phyloP scores from a whole-genome alignment of 2,888 invertebrate genomes.

The Pyralis farinalis region DNA sequence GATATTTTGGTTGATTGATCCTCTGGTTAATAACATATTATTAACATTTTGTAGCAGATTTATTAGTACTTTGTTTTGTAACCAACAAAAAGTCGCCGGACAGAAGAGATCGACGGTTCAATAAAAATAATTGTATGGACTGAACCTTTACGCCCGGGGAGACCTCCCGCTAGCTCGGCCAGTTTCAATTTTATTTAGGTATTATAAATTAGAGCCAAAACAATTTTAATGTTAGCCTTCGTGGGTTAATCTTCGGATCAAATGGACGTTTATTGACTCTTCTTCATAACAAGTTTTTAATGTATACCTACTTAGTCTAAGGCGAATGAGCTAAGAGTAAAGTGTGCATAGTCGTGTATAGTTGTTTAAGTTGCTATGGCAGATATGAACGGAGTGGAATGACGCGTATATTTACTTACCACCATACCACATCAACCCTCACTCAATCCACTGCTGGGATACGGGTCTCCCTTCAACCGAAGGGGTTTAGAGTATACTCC shows the following conservation, averaged over 20 bases:
- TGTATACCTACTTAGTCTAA: no score
- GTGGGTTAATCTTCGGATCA: conserved; percentile 4
- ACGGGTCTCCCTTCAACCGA: no score
- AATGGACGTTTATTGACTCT: neutral
- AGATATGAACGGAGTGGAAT: no score
- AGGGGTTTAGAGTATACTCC: no score
- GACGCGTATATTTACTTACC: no score
- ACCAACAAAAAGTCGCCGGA: conserved; percentile 13
- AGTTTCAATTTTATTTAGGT: conserved; percentile 19
- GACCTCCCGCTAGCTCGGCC: conserved; percentile 35
- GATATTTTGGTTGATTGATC: no score
- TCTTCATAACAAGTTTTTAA: no score
- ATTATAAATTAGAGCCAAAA: conserved; percentile 14
- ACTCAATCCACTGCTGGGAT: no score
- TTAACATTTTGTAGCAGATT: conserved; percentile 51
- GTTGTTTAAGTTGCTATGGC: no score
- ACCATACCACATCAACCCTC: no score
- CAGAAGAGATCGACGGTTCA: conserved; percentile 6
- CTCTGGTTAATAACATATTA: conserved; percentile 29
- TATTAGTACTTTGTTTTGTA: conserved; percentile 48
- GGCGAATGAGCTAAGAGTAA: no score
- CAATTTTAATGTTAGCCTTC: neutral
- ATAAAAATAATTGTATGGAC: conserved; percentile 15
- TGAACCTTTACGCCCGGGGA: conserved; percentile 17
- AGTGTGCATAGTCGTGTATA: no score